Evolutionary conservation across 2,888 invertebrate species (phyloP).

Genomic region (Galerucella calmariensis): DNA sequence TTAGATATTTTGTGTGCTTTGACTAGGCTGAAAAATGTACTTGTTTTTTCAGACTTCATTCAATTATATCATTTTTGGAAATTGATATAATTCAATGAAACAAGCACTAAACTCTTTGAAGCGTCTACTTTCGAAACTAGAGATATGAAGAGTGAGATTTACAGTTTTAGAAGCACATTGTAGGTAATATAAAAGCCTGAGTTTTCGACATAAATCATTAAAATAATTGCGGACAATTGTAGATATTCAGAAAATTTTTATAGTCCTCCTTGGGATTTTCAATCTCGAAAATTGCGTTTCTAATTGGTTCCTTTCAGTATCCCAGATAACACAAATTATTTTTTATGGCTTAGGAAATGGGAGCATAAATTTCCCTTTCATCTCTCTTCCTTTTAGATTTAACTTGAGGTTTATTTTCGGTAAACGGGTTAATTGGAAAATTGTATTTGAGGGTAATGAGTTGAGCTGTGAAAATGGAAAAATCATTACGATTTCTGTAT

Average conservation of each 20-base stretch:
- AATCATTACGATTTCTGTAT: no score
- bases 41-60: no score
- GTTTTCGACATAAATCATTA: neutral
- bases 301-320: constrained; percentile 18
- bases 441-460: neutral
- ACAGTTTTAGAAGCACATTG: neutral
- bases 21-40: no score
- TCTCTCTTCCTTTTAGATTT: neutral
- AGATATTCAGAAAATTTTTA: neutral
- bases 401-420: constrained; percentile 12
- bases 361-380: constrained; percentile 6
- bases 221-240: constrained; percentile 1
- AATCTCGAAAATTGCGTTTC: constrained; percentile 1
- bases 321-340: constrained; percentile 25
- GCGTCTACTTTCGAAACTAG: no score
- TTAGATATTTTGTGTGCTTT: no score
- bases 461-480: no score
- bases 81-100: no score
- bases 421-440: constrained; percentile 8
- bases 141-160: no score
- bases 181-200: neutral
- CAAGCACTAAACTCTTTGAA: no score
- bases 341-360: constrained; percentile 19
- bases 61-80: no score
- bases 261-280: neutral